These are phyloP conservation scores for Rhyacichthys aspro DNA, from an alignment of 2,797 vertebrate genomes.

Conservation along the genomic window DNA sequence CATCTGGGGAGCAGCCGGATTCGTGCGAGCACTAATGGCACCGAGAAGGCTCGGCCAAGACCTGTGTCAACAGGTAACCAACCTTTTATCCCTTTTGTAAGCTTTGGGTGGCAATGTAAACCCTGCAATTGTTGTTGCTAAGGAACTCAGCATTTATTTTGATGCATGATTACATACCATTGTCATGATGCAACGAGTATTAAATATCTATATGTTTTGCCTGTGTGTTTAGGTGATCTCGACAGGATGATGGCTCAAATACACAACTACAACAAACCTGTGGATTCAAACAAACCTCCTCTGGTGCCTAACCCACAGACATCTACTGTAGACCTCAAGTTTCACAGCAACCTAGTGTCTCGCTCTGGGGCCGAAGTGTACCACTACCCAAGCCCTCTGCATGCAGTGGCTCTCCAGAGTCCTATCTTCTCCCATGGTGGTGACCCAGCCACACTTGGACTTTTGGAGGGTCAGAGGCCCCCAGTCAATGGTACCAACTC, in stretches of 20 bases:
- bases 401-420: conserved; percentile 94
- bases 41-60: conserved; percentile 79
- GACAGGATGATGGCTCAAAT: conserved; percentile 80
- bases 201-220: conserved; percentile 34
- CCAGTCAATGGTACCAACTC: conserved; percentile 25
- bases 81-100: conserved; percentile 14
- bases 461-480: conserved; percentile 42
- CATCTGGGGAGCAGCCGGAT: conserved; percentile 76
- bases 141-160: conserved; percentile 35
- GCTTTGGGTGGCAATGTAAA: conserved; percentile 9
- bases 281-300: conserved; percentile 61
- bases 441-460: conserved; percentile 44
- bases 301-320: conserved; percentile 63
- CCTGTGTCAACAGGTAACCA: conserved; percentile 93
- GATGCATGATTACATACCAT: conserved; percentile 18
- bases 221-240: conserved; percentile 85
- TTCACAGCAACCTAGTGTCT: conserved; percentile 87
- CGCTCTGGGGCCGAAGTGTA: conserved; percentile 88
- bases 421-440: conserved; percentile 85
- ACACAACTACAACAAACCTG: conserved; percentile 65
- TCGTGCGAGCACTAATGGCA: conserved; percentile 56
- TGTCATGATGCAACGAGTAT: conserved; percentile 15
- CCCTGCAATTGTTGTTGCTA: conserved; percentile 12
- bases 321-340: conserved; percentile 81
- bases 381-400: conserved; percentile 92